These are phyloP conservation scores for Ophion ventricosus DNA, from an alignment of 2,888 invertebrate genomes.

Conservation along the genomic window DNA sequence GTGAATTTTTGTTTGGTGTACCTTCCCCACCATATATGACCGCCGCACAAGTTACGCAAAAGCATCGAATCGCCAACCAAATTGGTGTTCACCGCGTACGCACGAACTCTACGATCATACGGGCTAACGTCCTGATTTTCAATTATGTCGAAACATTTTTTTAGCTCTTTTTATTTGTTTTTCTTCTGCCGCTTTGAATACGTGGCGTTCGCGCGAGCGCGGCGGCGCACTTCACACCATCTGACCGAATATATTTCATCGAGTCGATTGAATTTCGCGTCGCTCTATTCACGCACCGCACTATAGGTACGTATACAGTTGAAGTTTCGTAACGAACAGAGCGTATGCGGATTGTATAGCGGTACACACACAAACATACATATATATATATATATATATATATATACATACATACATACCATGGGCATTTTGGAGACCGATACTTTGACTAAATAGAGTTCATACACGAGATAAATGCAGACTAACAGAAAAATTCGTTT, in stretches of 20 bases:
- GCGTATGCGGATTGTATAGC: background rate
- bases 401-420: too few species aligned
- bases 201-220: background rate
- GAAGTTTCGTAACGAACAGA: background rate
- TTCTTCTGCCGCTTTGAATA: background rate
- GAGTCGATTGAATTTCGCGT: slow-evolving; percentile 49
- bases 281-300: slow-evolving; percentile 3
- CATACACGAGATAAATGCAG: slow-evolving; percentile 19
- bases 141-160: background rate
- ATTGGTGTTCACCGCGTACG: too few species aligned
- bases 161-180: background rate
- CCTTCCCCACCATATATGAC: too few species aligned
- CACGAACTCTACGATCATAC: too few species aligned
- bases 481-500: too few species aligned
- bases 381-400: too few species aligned
- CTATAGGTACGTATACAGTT: background rate
- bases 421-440: too few species aligned
- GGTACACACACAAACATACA: too few species aligned
- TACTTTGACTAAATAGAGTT: slow-evolving; percentile 3
- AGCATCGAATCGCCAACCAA: too few species aligned
- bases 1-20: too few species aligned
- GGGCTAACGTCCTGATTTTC: background rate
- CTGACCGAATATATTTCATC: slow-evolving; percentile 44
- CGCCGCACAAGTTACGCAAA: too few species aligned
- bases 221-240: background rate